phyloP scores from a whole-genome alignment of 2,113 vertebrate genomes.

The Spea bombifrons region DNA sequence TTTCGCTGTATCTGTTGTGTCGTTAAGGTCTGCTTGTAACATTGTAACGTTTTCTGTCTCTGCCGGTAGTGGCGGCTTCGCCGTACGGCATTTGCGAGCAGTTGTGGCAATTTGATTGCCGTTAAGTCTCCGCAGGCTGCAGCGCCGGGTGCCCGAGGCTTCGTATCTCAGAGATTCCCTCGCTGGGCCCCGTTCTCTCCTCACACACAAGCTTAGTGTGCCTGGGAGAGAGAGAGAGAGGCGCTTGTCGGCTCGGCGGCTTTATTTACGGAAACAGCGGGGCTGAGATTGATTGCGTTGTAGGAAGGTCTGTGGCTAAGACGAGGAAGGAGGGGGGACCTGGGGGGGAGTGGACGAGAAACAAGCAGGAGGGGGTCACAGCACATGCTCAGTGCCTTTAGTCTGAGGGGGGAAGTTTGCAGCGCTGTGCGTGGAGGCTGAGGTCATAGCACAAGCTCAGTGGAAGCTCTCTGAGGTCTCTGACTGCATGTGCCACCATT shows the following conservation, averaged over 20 bases:
- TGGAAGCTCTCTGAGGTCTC: constrained; percentile 75
- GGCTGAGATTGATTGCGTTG: constrained; percentile 71
- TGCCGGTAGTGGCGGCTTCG: neutral
- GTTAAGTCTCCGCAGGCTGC: neutral
- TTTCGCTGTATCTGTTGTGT: too few species aligned
- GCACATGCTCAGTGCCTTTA: constrained; percentile 96
- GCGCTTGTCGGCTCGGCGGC: constrained; percentile 63
- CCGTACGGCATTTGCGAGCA: neutral
- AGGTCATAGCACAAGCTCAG: constrained; percentile 98
- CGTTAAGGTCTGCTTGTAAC: too few species aligned
- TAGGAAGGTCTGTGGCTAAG: constrained; percentile 59
- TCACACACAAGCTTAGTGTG: constrained; percentile 72
- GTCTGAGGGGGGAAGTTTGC: constrained; percentile 79
- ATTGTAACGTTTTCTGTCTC: neutral
- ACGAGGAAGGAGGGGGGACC: constrained; percentile 45
- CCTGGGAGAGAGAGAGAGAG: constrained; percentile 62
- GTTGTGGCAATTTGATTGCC: neutral
- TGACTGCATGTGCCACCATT: constrained; percentile 94
- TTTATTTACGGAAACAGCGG: constrained; percentile 82
- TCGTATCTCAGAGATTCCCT: constrained; percentile 56
- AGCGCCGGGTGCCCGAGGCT: neutral
- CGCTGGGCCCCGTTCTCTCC: constrained; percentile 57
- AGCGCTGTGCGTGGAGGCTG: constrained; percentile 88
- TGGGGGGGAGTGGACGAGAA: constrained; percentile 54
- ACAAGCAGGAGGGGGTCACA: constrained; percentile 75